phyloP scores from a whole-genome alignment of 2,113 vertebrate species.

The Stictonetta naevosa region DNA sequence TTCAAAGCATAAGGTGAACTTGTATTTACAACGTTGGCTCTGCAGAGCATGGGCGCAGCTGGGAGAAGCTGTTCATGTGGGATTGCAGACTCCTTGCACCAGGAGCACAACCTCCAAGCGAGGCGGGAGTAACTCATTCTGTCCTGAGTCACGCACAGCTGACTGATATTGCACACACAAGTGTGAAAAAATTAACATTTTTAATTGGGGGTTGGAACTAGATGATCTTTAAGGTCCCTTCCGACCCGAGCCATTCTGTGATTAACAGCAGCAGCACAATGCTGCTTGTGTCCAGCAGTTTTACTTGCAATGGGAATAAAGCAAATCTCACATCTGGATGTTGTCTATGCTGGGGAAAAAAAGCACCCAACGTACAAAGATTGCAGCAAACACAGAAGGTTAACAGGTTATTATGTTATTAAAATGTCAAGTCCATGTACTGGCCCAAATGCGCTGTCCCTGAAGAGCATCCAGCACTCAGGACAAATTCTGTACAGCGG shows the following conservation, averaged over 20 bases:
- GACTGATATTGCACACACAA: rapidly evolving
- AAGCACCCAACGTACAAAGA: not conserved
- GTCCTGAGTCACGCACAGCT: not conserved
- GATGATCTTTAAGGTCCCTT: too few relatives aligned
- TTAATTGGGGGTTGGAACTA: not conserved
- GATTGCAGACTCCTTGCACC: slow-evolving; percentile 2
- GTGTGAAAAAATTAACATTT: not conserved
- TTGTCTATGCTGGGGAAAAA: not conserved
- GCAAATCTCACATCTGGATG: not conserved
- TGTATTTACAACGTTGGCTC: not conserved
- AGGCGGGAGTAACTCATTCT: not conserved
- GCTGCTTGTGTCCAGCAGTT: not conserved
- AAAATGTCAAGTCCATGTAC: not conserved
- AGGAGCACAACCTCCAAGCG: not conserved
- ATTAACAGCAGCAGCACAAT: not conserved
- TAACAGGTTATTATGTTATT: not conserved
- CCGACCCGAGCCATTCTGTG: too few relatives aligned
- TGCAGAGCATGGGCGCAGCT: not conserved
- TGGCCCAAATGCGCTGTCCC: not conserved
- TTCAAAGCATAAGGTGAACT: not conserved
- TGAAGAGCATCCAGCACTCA: rapidly evolving
- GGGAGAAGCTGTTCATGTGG: slow-evolving; percentile 48
- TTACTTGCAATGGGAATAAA: not conserved
- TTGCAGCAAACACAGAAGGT: not conserved
- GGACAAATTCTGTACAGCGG: not conserved